These are phyloP conservation scores for Ennomos quercinarius DNA, from an alignment of 2,888 invertebrate genomes.

Conservation along the genomic window DNA sequence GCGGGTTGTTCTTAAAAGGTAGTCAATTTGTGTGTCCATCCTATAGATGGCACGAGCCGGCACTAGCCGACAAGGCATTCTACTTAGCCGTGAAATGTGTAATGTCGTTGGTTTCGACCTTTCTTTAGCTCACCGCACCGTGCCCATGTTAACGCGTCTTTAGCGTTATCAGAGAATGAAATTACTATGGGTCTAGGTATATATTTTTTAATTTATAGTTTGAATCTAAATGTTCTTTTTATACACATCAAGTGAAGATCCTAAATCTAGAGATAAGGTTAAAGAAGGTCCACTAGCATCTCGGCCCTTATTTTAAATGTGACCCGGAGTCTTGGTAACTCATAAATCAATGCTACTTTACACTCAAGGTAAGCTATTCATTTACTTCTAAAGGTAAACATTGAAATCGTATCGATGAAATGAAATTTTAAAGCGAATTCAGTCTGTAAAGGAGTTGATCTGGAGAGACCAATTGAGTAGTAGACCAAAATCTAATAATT, in stretches of 20 bases:
- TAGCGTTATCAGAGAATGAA: constrained; percentile 41
- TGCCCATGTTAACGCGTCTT: constrained; percentile 25
- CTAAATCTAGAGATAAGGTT: too few species aligned
- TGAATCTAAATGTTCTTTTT: too few species aligned
- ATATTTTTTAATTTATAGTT: too few species aligned
- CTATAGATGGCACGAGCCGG: constrained; percentile 51
- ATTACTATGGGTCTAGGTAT: constrained; percentile 17
- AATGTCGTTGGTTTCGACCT: constrained; percentile 58
- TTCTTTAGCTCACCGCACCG: constrained; percentile 47
- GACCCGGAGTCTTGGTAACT: too few species aligned
- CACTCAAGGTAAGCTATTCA: constrained; percentile 28
- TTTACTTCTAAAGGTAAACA: too few species aligned
- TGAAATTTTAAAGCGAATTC: too few species aligned
- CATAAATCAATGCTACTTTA: too few species aligned
- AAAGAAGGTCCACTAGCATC: too few species aligned
- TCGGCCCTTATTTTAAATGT: too few species aligned
- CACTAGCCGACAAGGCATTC: constrained; percentile 74
- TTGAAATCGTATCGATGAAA: too few species aligned
- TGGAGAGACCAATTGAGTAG: constrained; percentile 55
- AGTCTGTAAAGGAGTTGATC: neutral
- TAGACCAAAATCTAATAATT: constrained; percentile 81
- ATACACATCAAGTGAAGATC: too few species aligned
- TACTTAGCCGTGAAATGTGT: constrained; percentile 81
- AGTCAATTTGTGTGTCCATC: constrained; percentile 66
- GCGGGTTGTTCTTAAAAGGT: constrained; percentile 65